Base-by-base conservation (phyloP, 2,113 vertebrate genomes). In the Tretioscincus oriximinensis region DNA sequence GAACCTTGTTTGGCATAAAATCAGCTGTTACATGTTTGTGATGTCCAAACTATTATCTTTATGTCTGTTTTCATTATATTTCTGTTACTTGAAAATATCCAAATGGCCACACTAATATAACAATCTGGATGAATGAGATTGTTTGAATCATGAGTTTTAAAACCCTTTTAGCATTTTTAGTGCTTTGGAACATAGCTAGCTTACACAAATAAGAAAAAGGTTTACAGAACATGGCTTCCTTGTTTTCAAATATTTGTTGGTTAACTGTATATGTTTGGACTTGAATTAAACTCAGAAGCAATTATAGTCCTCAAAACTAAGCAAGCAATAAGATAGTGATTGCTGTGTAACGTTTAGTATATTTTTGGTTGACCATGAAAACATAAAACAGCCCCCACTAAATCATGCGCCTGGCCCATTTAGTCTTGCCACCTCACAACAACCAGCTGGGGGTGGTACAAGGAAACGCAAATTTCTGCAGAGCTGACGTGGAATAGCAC, bases 151-250 rank as follows among this genome's bases (percentile, higher is more conserved):
- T 28, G 22, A 29, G 9, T 63, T 90, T 82, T 77, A 74, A 88
- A 86, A 90, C 41, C 11, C 61, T 2, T 81, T 87, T 12, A 1
- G 47, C 28, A 31, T 86, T 81, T 83, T 64, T 81, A 82, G 72
- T 82, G 24, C 58, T 83, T 86, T 82, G 51, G 60, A 81, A 51
- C 66, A 75, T 4, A 1, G 47, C 80, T 74, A 77, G 12, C 22
- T 81, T 45, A 81, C 18, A 84, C 70, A 78, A 88, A 82, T 49
- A 85, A 45, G 66, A 83, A 0, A 0, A 82, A 73, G 79, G 68
- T 76, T 81, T 78, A 75, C 28, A 35, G 21, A 14, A 58, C 68
- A 65, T 2, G 9, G 47, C 0, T n/a, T 35, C 0, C 0, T 7
- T 76, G 80, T 84, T 78, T 54, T 75, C 35, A 54, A n/a, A 60